These are phyloP conservation scores for Porites cylindrica DNA, from an alignment of 92 coral and sea anemone genomes.

Conservation along the genomic window DNA sequence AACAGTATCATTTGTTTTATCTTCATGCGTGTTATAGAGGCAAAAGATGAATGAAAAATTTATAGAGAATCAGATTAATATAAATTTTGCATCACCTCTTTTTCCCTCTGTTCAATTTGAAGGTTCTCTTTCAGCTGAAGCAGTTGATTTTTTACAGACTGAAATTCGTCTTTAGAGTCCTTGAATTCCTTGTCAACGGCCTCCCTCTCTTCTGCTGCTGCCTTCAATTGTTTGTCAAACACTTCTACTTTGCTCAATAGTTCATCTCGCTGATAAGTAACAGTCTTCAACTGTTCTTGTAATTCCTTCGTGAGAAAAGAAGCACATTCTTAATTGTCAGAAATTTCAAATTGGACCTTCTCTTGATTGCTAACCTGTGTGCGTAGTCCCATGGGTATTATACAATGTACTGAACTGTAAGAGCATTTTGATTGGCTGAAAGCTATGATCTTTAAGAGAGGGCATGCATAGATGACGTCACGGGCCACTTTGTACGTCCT, in stretches of 20 bases:
- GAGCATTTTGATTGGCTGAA: too few relatives aligned
- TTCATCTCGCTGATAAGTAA: constrained; percentile 30
- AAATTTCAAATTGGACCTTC: too few relatives aligned
- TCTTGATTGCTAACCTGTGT: too few relatives aligned
- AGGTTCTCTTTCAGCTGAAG: constrained; percentile 55
- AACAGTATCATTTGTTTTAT: too few relatives aligned
- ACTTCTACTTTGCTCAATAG: not conserved
- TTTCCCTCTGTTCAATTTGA: constrained; percentile 58
- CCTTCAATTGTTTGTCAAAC: constrained; percentile 20
- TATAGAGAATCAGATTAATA: too few relatives aligned
- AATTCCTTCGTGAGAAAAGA: not conserved
- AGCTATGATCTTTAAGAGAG: too few relatives aligned
- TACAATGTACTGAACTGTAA: too few relatives aligned
- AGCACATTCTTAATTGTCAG: not conserved
- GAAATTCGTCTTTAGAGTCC: constrained; percentile 44
- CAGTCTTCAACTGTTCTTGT: constrained; percentile 1
- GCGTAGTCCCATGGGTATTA: too few relatives aligned
- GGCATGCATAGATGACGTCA: too few relatives aligned
- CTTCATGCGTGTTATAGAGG: too few relatives aligned
- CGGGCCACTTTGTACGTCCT: too few relatives aligned
- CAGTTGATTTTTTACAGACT: constrained; percentile 33
- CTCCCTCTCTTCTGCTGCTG: constrained; percentile 13
- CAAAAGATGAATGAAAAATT: too few relatives aligned
- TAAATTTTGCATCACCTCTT: constrained; percentile 44
- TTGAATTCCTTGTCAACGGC: constrained; percentile 19